Evolutionary conservation across 2,113 vertebrate genomes (phyloP).

Genomic region (Indri indri): DNA sequence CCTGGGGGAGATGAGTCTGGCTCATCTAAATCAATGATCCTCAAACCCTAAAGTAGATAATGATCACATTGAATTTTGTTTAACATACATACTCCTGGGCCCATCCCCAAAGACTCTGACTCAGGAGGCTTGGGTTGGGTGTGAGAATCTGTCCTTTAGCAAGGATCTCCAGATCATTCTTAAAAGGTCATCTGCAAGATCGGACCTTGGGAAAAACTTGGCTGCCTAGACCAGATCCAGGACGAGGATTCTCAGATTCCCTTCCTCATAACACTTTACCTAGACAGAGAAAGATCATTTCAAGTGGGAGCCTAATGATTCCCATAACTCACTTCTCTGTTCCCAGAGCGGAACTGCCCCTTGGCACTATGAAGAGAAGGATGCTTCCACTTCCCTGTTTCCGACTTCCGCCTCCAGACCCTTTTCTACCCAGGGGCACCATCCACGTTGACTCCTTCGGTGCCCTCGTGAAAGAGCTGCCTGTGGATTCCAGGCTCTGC

Average conservation of each 20-base stretch:
- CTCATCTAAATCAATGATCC: neutral
- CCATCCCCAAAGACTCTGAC: neutral
- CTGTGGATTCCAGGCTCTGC: neutral
- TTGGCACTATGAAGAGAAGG: neutral
- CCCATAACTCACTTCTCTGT: neutral
- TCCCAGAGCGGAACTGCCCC: neutral
- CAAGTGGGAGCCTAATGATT: neutral
- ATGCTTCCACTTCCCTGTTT: neutral
- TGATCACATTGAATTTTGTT: neutral
- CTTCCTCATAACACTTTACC: neutral
- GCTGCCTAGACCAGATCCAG: neutral
- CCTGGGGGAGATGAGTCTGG: neutral
- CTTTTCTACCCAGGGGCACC: neutral
- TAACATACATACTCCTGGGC: neutral
- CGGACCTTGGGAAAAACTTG: neutral
- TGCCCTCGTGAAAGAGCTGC: neutral
- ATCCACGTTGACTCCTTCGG: neutral
- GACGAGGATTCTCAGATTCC: neutral
- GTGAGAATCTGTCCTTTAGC: neutral
- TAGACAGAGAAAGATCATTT: neutral
- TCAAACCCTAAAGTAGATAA: neutral
- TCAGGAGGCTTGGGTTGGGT: neutral
- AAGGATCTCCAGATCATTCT: neutral
- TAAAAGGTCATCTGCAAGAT: neutral
- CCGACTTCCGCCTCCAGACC: neutral